Conservation (phyloP, 1,140 invertebrate species). For the Caenorhabditis remanei region DNA sequence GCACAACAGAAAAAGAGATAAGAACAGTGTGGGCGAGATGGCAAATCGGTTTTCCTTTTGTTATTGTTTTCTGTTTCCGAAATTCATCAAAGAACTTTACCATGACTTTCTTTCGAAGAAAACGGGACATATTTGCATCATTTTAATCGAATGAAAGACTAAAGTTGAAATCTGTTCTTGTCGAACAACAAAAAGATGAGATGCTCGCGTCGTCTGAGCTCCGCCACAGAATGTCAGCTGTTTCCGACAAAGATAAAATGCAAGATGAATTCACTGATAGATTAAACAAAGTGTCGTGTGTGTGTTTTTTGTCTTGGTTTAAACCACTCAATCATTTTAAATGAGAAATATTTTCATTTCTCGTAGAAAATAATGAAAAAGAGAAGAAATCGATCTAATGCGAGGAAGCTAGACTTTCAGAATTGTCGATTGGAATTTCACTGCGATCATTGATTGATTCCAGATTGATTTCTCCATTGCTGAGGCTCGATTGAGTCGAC, state of each 20-base stretch:
- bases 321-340: constrained; percentile 22
- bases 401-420: neutral
- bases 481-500: neutral
- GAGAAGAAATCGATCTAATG: neutral
- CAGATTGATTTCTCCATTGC: constrained; percentile 46
- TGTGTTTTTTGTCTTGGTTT: neutral
- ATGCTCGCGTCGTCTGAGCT: constrained; percentile 6
- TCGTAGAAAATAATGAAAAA: neutral
- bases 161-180: constrained; percentile 21
- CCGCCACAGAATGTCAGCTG: constrained; percentile 54
- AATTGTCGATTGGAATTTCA: constrained; percentile 21
- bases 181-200: constrained; percentile 23
- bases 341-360: neutral
- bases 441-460: neutral
- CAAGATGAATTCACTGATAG: constrained; percentile 51
- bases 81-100: constrained; percentile 18
- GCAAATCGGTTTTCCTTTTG: neutral
- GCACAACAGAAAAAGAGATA: constrained; percentile 43
- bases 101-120: neutral
- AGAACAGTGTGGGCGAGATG: neutral
- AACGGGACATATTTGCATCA: neutral
- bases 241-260: constrained; percentile 43
- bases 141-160: constrained; percentile 13
- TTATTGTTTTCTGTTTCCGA: constrained; percentile 38
- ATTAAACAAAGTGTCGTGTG: constrained; percentile 27